phyloP scores from a whole-genome alignment of 1,140 invertebrate species.

The Drosophila willistoni region DNA sequence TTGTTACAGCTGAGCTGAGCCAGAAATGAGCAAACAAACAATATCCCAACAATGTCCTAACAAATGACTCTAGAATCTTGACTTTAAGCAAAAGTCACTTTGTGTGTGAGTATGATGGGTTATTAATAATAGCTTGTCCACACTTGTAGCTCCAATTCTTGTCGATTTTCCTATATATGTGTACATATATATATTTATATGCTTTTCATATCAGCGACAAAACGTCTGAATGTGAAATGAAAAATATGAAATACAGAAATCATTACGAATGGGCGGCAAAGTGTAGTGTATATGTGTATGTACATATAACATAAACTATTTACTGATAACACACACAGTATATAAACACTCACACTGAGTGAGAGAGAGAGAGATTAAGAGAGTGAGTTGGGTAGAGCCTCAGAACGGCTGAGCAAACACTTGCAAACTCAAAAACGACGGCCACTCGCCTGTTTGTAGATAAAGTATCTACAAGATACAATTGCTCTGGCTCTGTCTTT shows the following conservation, averaged over 20 bases:
- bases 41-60: conserved; percentile 48
- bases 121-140: conserved; percentile 30
- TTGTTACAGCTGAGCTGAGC: conserved; percentile 48
- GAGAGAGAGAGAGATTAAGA: not conserved
- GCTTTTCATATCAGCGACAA: conserved; percentile 46
- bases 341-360: conserved; percentile 10
- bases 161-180: conserved; percentile 2
- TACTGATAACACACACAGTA: conserved; percentile 70
- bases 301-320: conserved; percentile 66
- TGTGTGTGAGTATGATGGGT: not conserved
- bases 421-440: conserved; percentile 56
- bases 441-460: conserved; percentile 59
- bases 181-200: no score
- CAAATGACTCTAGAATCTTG: conserved; percentile 35
- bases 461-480: conserved; percentile 70
- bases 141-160: conserved; percentile 39
- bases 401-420: conserved; percentile 76
- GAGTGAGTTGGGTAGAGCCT: not conserved
- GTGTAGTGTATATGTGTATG: conserved; percentile 43
- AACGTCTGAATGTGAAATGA: conserved; percentile 26
- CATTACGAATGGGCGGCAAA: conserved; percentile 31
- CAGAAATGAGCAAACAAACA: conserved; percentile 63
- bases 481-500: conserved; percentile 7
- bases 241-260: conserved; percentile 18
- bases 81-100: not conserved